Evolutionary conservation across 2,888 invertebrate genomes (phyloP).

Genomic region (Andrena minutula): DNA sequence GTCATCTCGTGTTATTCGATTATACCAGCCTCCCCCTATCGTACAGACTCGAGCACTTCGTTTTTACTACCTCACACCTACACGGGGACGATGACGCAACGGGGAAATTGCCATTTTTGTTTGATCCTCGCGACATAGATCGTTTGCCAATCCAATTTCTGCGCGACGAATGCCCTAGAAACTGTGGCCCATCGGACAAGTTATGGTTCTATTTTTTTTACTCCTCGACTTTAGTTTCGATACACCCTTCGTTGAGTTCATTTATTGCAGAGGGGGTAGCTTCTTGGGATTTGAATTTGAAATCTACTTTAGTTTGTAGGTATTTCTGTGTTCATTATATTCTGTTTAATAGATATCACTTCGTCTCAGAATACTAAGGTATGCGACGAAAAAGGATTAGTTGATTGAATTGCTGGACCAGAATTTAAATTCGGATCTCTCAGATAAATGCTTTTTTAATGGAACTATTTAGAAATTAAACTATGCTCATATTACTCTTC

Average conservation of each 20-base stretch:
- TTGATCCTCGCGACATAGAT: not conserved
- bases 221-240: not conserved
- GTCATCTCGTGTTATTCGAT: conserved; percentile 23
- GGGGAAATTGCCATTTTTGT: not conserved
- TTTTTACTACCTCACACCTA: conserved; percentile 2
- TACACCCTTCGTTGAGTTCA: not conserved
- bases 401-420: too few species aligned
- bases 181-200: not conserved
- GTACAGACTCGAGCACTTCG: not conserved
- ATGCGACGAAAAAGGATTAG: not conserved
- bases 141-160: conserved; percentile 2
- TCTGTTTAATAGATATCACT: not conserved
- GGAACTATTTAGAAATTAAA: too few species aligned
- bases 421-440: too few species aligned
- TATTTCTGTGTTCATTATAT: not conserved
- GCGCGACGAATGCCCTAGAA: not conserved
- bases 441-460: too few species aligned
- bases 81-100: not conserved
- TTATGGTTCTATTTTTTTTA: not conserved
- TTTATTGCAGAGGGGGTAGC: not conserved
- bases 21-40: not conserved
- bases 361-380: not conserved
- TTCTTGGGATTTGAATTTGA: not conserved
- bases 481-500: too few species aligned
- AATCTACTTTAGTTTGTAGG: not conserved